Percentiles rank a stretch among this genome's conserved stretches.
phyloP scores from a whole-genome alignment of 2,888 invertebrate genomes.

The Syrphus vitripennis region DNA sequence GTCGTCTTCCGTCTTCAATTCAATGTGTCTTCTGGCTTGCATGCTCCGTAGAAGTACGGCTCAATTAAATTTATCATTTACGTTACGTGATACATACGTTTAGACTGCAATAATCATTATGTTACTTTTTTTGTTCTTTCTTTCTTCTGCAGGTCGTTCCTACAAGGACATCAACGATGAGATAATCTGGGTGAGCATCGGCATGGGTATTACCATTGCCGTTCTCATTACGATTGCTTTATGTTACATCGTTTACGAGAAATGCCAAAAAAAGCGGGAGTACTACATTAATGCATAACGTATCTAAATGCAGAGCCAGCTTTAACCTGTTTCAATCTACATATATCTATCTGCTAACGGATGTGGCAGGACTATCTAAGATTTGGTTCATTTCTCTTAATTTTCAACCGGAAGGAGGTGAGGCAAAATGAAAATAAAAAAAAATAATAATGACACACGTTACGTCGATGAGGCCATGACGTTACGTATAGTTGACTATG shows the following conservation, averaged over 20 bases:
- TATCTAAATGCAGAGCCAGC: constrained; percentile 33
- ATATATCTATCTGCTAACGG: constrained; percentile 30
- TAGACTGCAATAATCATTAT: constrained; percentile 29
- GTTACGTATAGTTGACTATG: background rate
- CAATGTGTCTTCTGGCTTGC: background rate
- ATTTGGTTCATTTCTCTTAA: constrained; percentile 51
- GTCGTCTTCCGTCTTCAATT: background rate
- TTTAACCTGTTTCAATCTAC: constrained; percentile 36
- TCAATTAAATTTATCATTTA: constrained; percentile 41
- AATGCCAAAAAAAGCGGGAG: constrained; percentile 86
- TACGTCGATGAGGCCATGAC: background rate
- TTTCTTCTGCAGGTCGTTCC: constrained; percentile 85
- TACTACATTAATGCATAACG: constrained; percentile 86
- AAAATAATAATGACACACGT: constrained; percentile 33
- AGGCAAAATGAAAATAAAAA: background rate
- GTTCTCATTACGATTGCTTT: constrained; percentile 90
- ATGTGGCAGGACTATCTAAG: constrained; percentile 33
- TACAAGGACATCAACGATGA: constrained; percentile 92
- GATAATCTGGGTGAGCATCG: constrained; percentile 93
- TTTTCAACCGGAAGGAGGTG: constrained; percentile 42
- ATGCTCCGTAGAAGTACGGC: background rate
- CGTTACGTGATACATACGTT: constrained; percentile 28
- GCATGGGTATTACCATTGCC: constrained; percentile 91
- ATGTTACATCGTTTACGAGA: constrained; percentile 90
- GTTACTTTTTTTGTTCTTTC: background rate